Evolutionary conservation across 2,113 vertebrate species (phyloP).

Genomic region (Ptilorrhoa leucosticta): DNA sequence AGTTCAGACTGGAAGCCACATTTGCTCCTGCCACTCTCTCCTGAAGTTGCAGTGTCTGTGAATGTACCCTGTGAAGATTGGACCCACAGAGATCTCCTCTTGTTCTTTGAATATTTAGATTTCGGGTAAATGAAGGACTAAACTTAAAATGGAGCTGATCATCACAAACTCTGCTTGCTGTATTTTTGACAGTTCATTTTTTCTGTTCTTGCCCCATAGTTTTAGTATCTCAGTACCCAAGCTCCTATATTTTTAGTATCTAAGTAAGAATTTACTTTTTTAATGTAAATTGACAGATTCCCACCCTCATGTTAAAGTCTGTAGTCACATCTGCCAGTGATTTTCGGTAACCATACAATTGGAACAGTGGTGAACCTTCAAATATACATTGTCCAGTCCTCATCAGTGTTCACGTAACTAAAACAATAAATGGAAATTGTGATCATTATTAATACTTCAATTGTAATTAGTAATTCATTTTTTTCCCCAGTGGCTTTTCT

Average conservation of each 20-base stretch:
- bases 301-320: background rate
- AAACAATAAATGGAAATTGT: background rate
- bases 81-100: background rate
- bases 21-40: background rate
- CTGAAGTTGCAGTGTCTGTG: background rate
- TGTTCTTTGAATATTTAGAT: background rate
- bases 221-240: background rate
- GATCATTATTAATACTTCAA: background rate
- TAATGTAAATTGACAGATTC: background rate
- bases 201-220: background rate
- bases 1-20: background rate
- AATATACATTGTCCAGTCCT: background rate
- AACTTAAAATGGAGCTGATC: background rate
- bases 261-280: background rate
- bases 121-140: background rate
- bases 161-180: background rate
- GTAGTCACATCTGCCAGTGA: background rate
- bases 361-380: background rate
- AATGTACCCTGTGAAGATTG: background rate
- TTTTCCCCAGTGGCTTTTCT: background rate
- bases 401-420: background rate
- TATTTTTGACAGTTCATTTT: background rate
- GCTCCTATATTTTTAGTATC: background rate
- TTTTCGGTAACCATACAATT: accelerated
- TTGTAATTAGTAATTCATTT: background rate